These are phyloP conservation scores for Leptinotarsa lineolata DNA, from an alignment of 1,140 invertebrate genomes.

Conservation along the genomic window DNA sequence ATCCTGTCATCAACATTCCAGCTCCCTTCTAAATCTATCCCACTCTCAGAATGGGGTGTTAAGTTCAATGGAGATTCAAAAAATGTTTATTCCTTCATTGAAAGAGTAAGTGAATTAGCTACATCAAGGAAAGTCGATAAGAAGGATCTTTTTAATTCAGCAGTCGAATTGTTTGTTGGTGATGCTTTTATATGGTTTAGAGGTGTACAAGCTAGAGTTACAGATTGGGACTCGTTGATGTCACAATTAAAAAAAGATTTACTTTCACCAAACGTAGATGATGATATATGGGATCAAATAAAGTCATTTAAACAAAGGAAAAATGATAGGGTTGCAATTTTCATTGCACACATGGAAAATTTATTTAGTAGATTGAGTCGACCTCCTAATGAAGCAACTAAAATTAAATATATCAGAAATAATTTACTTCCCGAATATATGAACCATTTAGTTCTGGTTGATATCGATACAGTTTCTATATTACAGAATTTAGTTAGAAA, in stretches of 20 bases:
- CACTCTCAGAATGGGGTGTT: background rate
- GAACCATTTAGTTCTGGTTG: no score
- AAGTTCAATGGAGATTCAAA: conserved; percentile 9
- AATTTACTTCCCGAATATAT: no score
- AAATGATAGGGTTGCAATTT: conserved; percentile 1
- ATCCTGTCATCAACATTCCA: no score
- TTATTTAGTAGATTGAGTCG: conserved; percentile 4
- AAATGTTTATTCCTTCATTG: background rate
- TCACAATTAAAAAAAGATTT: background rate
- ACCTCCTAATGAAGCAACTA: background rate
- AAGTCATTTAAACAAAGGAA: background rate
- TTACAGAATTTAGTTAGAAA: background rate
- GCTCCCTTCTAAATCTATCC: conserved; percentile 1
- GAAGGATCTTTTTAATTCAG: background rate
- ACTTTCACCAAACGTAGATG: background rate
- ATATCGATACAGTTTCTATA: no score
- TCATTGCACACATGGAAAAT: conserved; percentile 8
- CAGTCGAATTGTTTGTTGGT: background rate
- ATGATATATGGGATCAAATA: conserved; percentile 10
- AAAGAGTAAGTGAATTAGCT: background rate
- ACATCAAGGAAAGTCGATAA: background rate
- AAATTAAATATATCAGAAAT: conserved; percentile 12
- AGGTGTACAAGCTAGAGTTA: background rate
- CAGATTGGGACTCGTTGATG: background rate
- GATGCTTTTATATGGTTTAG: conserved; percentile 4